Evolutionary conservation across 2,113 vertebrate species (phyloP).

Genomic region (Dromaius novaehollandiae): DNA sequence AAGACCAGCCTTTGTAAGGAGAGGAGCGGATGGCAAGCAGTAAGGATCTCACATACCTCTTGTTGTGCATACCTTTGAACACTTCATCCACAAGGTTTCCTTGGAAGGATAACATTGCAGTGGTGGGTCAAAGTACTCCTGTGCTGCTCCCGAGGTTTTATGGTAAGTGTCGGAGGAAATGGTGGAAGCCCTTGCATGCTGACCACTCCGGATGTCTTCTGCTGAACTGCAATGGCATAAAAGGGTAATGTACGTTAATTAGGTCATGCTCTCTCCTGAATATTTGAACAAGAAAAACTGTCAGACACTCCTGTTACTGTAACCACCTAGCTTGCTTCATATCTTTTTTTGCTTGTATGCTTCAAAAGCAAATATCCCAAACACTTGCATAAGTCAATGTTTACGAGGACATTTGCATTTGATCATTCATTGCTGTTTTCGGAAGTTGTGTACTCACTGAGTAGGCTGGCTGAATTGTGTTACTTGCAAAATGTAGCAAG

Average conservation of each 20-base stretch:
- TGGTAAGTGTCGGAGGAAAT: background rate
- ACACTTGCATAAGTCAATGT: background rate
- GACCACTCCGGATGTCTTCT: background rate
- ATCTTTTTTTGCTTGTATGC: background rate
- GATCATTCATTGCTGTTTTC: background rate
- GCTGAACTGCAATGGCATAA: slow-evolving; percentile 4
- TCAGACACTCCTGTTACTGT: background rate
- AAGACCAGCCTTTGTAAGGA: background rate
- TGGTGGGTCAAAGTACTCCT: background rate
- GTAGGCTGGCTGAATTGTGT: background rate
- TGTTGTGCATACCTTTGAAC: slow-evolving; percentile 73
- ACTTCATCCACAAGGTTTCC: slow-evolving; percentile 70
- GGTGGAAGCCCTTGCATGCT: slow-evolving; percentile 3
- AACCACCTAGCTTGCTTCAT: background rate
- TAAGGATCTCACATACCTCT: slow-evolving; percentile 69
- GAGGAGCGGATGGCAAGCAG: background rate
- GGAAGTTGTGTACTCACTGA: background rate
- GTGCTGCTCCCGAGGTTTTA: background rate
- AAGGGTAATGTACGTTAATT: background rate
- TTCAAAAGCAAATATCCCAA: background rate
- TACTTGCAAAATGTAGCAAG: background rate
- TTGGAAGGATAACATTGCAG: slow-evolving; percentile 26
- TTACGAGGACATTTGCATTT: background rate
- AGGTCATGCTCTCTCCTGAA: background rate
- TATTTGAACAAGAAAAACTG: background rate